These are phyloP conservation scores for Trochalopteron elliotii DNA, from an alignment of 2,113 vertebrate genomes.

Conservation along the genomic window DNA sequence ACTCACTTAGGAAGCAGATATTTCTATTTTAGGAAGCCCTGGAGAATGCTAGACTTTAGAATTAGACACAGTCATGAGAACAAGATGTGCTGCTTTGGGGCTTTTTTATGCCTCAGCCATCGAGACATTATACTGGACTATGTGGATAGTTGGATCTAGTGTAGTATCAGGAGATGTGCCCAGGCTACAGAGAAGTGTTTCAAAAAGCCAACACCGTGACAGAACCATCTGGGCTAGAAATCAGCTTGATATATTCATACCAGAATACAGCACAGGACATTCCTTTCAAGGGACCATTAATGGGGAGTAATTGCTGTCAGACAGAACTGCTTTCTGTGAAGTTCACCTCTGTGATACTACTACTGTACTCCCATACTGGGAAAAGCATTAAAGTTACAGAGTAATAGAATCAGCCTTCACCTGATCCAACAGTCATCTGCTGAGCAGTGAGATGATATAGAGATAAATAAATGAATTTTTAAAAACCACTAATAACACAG, in stretches of 20 bases:
- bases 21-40: neutral
- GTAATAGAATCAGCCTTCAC: neutral
- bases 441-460: neutral
- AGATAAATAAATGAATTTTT: neutral
- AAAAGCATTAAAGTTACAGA: neutral
- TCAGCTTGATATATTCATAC: neutral
- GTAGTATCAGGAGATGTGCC: neutral
- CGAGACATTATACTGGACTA: neutral
- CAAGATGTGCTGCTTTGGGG: neutral
- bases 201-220: neutral
- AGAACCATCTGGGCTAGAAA: neutral
- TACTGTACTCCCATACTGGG: neutral
- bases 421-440: neutral
- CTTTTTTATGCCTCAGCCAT: neutral
- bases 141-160: neutral
- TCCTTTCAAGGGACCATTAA: neutral
- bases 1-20: neutral
- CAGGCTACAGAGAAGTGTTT: neutral
- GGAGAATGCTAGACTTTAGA: neutral
- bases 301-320: neutral
- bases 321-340: neutral
- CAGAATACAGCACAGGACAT: neutral
- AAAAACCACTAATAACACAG: neutral
- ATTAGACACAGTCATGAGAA: neutral
- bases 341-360: neutral